Percentiles rank a stretch among this genome's conserved stretches.
phyloP scores from a whole-genome alignment of 2,888 invertebrate genomes.

The Dione vanillae region DNA sequence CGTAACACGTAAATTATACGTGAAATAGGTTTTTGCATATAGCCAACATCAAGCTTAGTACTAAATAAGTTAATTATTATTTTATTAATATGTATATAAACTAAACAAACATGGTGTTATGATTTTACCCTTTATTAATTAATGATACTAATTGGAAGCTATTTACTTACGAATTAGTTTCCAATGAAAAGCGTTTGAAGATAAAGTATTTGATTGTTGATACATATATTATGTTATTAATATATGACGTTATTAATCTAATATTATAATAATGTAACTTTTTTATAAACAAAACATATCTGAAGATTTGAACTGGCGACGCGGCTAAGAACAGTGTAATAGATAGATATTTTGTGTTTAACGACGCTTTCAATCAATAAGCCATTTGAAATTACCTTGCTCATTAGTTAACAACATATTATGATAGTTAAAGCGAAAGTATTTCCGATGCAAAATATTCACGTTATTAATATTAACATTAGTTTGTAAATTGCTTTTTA shows the following conservation, averaged over 20 bases:
- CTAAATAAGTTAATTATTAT: too few relatives aligned
- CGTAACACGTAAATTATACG: not conserved
- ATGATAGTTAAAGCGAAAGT: constrained; percentile 23
- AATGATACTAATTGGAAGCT: too few relatives aligned
- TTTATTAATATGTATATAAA: too few relatives aligned
- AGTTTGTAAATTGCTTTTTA: not conserved
- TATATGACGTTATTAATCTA: not conserved
- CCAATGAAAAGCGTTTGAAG: not conserved
- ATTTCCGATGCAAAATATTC: constrained; percentile 15
- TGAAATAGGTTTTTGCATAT: not conserved
- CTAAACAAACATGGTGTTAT: too few relatives aligned
- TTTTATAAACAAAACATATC: not conserved
- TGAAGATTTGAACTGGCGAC: not conserved
- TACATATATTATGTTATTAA: constrained; percentile 1
- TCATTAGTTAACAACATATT: constrained; percentile 25
- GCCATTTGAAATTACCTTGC: constrained; percentile 24
- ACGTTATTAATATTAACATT: constrained; percentile 10
- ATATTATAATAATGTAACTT: not conserved
- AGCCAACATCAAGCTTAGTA: too few relatives aligned
- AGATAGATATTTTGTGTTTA: constrained; percentile 5
- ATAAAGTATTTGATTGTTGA: not conserved
- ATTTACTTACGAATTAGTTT: not conserved
- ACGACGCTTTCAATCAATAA: constrained; percentile 30
- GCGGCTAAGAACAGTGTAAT: not conserved
- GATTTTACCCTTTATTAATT: too few relatives aligned